Percentiles rank a stretch among this genome's conserved stretches.
Evolutionary conservation across 1,140 invertebrate genomes (phyloP).

Genomic region (Lordiphosa mommai): DNA sequence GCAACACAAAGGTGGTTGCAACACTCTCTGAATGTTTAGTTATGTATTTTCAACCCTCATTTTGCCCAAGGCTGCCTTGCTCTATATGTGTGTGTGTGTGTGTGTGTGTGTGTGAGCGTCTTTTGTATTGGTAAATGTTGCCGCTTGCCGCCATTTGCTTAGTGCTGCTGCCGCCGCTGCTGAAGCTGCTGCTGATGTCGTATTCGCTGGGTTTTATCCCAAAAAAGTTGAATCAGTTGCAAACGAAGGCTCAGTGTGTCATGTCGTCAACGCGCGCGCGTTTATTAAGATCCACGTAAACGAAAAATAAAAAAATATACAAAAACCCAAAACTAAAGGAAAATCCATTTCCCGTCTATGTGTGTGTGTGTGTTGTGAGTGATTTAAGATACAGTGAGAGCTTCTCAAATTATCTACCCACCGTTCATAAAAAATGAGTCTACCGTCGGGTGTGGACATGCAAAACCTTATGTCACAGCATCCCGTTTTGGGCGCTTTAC

Average conservation of each 20-base stretch:
- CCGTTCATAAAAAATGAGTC: conserved; percentile 82
- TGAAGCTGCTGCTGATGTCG: conserved; percentile 12
- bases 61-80: conserved; percentile 22
- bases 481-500: conserved; percentile 88
- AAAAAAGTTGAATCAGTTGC: conserved; percentile 79
- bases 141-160: conserved; percentile 71
- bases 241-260: conserved; percentile 70
- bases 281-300: conserved; percentile 6
- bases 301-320: neutral
- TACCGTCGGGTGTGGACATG: conserved; percentile 89
- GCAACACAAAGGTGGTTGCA: conserved; percentile 71
- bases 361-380: conserved; percentile 20
- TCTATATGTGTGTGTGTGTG: conserved; percentile 1
- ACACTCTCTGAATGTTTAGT: conserved; percentile 56
- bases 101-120: conserved; percentile 26
- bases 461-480: conserved; percentile 90
- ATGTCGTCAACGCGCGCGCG: conserved; percentile 57
- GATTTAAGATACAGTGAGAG: neutral
- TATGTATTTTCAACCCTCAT: conserved; percentile 57
- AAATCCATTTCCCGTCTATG: conserved; percentile 3
- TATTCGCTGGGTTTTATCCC: conserved; percentile 41
- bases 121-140: conserved; percentile 78
- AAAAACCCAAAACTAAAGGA: conserved; percentile 1
- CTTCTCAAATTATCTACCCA: neutral
- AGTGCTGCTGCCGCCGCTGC: conserved; percentile 24